These are phyloP conservation scores for Ivindomyrus marchei DNA, from an alignment of 2,113 vertebrate species.

Conservation along the genomic window DNA sequence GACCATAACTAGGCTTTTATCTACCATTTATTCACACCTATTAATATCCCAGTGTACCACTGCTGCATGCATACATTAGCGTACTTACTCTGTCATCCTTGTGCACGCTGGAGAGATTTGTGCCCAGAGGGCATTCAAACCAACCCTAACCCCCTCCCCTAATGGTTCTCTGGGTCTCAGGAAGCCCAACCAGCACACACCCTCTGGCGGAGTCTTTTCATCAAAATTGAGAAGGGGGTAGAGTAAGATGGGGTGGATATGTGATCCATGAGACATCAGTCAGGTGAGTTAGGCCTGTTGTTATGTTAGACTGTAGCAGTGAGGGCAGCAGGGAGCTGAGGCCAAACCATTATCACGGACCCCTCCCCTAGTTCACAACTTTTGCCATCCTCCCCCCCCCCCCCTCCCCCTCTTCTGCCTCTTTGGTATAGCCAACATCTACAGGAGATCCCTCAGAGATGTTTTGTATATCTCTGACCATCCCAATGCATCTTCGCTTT, in stretches of 20 bases:
- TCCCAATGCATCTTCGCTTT: neutral
- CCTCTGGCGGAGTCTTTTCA: neutral
- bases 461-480: neutral
- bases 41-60: neutral
- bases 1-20: constrained; percentile 7
- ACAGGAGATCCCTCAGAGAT: neutral
- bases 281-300: neutral
- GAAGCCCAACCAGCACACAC: neutral
- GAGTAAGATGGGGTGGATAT: neutral
- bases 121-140: neutral
- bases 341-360: neutral
- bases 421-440: neutral
- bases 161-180: neutral
- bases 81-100: neutral
- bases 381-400: neutral
- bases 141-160: neutral
- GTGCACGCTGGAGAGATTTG: neutral
- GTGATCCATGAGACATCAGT: neutral
- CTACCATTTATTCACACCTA: neutral
- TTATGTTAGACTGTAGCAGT: neutral
- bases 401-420: neutral
- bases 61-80: neutral
- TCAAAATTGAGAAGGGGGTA: neutral
- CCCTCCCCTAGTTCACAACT: neutral
- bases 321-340: neutral